A percentile compares a stretch with the other conserved stretches of the same genome.
Evolutionary conservation across 2,113 vertebrate genomes (phyloP).

Genomic region (Hyperopisus bebe): DNA sequence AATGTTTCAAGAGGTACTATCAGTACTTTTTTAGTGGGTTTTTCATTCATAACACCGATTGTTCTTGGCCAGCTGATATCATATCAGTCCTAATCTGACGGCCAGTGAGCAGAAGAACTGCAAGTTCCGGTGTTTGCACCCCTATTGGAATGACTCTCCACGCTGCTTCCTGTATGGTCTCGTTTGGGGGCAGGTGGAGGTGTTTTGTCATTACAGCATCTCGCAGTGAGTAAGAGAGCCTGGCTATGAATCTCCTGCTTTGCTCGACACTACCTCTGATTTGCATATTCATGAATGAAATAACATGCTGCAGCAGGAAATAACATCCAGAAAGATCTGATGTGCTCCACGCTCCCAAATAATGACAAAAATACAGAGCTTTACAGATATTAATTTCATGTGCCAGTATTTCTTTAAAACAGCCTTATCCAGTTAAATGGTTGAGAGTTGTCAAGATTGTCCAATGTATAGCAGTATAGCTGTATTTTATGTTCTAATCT

Average conservation of each 20-base stretch:
- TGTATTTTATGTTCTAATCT: background rate
- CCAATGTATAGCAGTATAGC: background rate
- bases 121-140: background rate
- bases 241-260: background rate
- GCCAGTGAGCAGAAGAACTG: background rate
- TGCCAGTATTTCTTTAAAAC: background rate
- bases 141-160: background rate
- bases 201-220: background rate
- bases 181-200: background rate
- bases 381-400: background rate
- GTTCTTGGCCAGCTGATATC: background rate
- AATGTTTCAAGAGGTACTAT: background rate
- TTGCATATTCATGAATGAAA: background rate
- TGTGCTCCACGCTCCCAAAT: background rate
- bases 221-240: background rate
- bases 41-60: background rate
- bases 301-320: background rate
- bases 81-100: background rate
- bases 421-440: background rate
- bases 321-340: constrained; percentile 1
- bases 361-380: background rate
- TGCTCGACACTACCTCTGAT: background rate
- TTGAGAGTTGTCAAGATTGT: background rate
- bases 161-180: background rate
- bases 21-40: background rate